Evolutionary conservation across 2,113 vertebrate genomes (phyloP).

Genomic region (Pantherophis guttatus): DNA sequence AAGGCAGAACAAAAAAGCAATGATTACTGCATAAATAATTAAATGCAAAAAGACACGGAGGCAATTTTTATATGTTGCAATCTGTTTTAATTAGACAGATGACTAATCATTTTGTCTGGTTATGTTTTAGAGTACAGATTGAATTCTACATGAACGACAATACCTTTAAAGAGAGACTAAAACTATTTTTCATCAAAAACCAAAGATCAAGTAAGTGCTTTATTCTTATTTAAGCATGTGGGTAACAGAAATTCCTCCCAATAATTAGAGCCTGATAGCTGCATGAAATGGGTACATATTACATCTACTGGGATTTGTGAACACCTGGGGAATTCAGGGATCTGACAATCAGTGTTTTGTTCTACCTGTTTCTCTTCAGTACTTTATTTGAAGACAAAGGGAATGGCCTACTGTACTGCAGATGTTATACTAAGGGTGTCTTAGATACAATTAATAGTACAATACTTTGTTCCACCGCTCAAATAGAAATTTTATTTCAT

Average conservation of each 20-base stretch:
- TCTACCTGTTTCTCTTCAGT: not conserved
- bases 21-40: not conserved
- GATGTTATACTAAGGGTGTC: not conserved
- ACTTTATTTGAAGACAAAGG: not conserved
- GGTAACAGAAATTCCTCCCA: not conserved
- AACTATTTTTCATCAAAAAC: constrained; percentile 89
- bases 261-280: not conserved
- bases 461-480: not conserved
- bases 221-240: constrained; percentile 26
- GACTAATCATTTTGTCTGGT: constrained; percentile 56
- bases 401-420: not conserved
- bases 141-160: constrained; percentile 86
- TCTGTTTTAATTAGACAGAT: not conserved
- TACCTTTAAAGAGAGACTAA: constrained; percentile 84
- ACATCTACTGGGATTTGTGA: not conserved
- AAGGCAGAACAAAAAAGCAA: not conserved
- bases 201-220: constrained; percentile 85
- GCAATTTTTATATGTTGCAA: not conserved
- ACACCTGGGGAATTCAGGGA: no score
- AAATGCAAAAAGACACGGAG: constrained; percentile 8
- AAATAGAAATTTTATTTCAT: not conserved
- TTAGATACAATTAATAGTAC: not conserved
- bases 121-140: constrained; percentile 79
- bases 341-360: not conserved
- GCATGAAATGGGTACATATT: not conserved